These are phyloP conservation scores for Pristionchus japonicus DNA, from an alignment of 2,888 invertebrate species.

Conservation along the genomic window DNA sequence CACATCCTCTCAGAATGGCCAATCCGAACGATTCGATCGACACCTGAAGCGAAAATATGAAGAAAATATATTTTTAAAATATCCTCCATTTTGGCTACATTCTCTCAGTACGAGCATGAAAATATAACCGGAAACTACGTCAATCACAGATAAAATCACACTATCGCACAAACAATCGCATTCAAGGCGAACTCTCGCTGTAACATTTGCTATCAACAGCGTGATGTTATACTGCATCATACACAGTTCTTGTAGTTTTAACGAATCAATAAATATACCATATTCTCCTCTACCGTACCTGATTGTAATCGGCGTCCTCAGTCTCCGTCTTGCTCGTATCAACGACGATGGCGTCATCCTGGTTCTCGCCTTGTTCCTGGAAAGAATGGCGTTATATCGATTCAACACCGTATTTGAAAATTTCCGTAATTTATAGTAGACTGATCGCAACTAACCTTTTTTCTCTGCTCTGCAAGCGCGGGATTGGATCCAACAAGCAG, in stretches of 20 bases:
- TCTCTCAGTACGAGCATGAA: too few relatives aligned
- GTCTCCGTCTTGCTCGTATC: conserved; percentile 46
- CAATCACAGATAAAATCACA: too few relatives aligned
- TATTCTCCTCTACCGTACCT: conserved; percentile 23
- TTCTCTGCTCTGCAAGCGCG: background rate
- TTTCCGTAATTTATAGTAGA: too few relatives aligned
- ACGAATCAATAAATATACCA: background rate
- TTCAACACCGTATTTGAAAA: background rate
- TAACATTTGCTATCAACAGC: background rate
- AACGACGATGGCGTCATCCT: conserved; percentile 38
- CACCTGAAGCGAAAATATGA: conserved; percentile 76
- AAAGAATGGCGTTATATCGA: background rate
- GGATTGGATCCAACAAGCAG: conserved; percentile 53
- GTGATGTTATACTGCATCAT: background rate
- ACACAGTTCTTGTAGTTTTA: background rate
- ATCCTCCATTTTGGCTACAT: background rate
- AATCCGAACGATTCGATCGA: conserved; percentile 88
- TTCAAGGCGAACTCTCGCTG: background rate
- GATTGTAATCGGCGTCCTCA: conserved; percentile 64
- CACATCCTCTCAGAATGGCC: conserved; percentile 96
- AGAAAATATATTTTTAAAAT: conserved; percentile 77
- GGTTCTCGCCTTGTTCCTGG: background rate
- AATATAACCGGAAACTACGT: too few relatives aligned
- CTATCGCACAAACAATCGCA: too few relatives aligned
- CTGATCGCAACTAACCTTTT: conserved; percentile 12